Percentiles rank a stretch among this genome's conserved stretches.
phyloP scores from a whole-genome alignment of 2,113 vertebrate genomes.

The Pseudopipra pipra region DNA sequence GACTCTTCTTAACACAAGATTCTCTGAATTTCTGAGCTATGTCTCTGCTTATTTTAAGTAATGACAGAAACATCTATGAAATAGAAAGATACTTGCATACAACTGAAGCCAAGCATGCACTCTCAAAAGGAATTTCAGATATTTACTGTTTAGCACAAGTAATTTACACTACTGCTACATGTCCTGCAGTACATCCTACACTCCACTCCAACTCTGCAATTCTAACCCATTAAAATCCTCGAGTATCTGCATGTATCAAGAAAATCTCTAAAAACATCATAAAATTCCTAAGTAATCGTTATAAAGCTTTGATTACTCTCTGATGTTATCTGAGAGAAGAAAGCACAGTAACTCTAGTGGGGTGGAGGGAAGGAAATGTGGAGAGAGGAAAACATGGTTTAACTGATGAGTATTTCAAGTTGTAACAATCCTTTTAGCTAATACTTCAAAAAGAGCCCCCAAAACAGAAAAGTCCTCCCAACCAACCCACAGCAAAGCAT shows the following conservation, averaged over 20 bases:
- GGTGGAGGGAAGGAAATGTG: neutral
- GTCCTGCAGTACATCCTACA: neutral
- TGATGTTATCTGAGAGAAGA: neutral
- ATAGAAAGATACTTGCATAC: neutral
- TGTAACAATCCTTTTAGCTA: neutral
- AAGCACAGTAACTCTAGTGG: neutral
- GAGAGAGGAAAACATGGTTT: neutral
- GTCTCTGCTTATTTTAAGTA: conserved; percentile 5
- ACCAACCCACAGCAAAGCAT: neutral
- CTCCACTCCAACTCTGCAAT: neutral
- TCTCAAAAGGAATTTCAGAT: conserved; percentile 45
- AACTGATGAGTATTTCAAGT: neutral
- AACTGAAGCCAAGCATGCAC: conserved; percentile 18
- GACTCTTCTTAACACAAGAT: neutral
- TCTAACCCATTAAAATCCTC: neutral
- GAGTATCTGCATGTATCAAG: fast-evolving
- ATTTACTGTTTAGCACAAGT: conserved; percentile 25
- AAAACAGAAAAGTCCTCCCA: neutral
- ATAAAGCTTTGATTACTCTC: neutral
- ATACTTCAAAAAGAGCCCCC: neutral
- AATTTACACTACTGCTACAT: neutral
- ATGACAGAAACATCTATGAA: conserved; percentile 14
- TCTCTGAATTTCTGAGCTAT: conserved; percentile 3
- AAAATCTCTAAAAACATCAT: neutral
- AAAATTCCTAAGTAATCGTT: neutral